Base-by-base conservation (phyloP, 2,888 invertebrate genomes). In the Emmelina monodactyla region DNA sequence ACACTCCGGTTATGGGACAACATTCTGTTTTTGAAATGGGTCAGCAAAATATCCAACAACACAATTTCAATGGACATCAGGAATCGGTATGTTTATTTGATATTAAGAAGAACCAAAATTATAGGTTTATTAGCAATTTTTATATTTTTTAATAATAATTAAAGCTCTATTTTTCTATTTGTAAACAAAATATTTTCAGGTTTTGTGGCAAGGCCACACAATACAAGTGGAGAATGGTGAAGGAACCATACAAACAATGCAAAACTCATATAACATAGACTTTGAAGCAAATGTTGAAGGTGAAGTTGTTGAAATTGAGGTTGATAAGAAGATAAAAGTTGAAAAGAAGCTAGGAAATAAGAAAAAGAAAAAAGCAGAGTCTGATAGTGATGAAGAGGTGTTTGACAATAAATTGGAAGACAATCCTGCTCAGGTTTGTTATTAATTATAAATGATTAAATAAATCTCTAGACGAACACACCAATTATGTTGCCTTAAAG, bases 351-450 rank as follows among this genome's bases (percentile, higher is more conserved):
- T 47, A 29, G 56, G 62, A 1, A 52, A 58, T 13, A 71, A 80
- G 41, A 82, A 79, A 49, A 82, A 80, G 62, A 82, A 82, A 65
- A 68, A 86, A 78, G 52, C 60, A 45, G 60, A 80, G 42, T 58
- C 63, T 3, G 55, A 75, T 33, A 78, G 70, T 39, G 81, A 82
- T 47, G 69, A 79, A 15, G 84, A 82, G n/a, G 72, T 76, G 22
- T 52, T 78, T 38, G 87, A 88, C 50, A 88, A 87, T 37, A 85
- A 85, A 59, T 58, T 89, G 38, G 89, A 89, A 58, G 88, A 88
- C 54, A 88, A 85, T 65, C 85, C 86, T 13, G 61, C 71, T 16
- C 81, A 81, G 75, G 81, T 81, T 10, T 25, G 11, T 25, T 3
- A n/a, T 25, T 50, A 52, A 31, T n/a, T 28, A 28, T 40, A 32